Base-by-base conservation (phyloP, 2,888 invertebrate species). In the Corythucha ciliata region DNA sequence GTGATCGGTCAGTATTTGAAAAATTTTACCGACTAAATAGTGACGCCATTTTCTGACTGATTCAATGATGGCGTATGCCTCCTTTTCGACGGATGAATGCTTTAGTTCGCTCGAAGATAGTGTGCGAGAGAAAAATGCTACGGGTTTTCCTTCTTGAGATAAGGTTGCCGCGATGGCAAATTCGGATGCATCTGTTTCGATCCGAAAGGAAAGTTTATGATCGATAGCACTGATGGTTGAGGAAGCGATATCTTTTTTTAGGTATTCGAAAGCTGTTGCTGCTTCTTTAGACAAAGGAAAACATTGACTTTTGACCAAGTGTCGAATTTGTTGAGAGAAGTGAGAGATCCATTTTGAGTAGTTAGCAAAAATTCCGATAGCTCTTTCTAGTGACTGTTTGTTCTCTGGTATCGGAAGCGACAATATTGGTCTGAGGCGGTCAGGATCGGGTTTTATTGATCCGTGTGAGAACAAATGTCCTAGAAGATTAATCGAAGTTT, bases 71-170 rank as follows among this genome's bases (percentile, higher is more conserved):
- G n/a, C n/a, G n/a, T n/a, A n/a, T n/a, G n/a, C n/a, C 29, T 12
- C n/a, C 10, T 8, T 10, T 10, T 29, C 29, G 8, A 34, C 22
- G 10, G 37, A n/a, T 4, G 47, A 36, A 16, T 47, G 46, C 6
- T 12, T 32, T 29, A 10, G 18, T 14, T 50, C 50, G 4, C 32
- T 29, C 4, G 25, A 18, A 16, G 42, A 22, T 4, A 50, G 44
- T 12, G 44, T 42, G 14, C 50, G 33, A 18, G 44, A 50, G n/a
- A 44, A 44, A 44, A 44, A 44, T 3, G 44, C 50, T 8, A 49
- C 42, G 7, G 49, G 49, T 7, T 22, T 18, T 3, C 16, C 26
- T 4, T n/a, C 26, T 29, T 32, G 24, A 5, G 44, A 33, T 10
- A 50, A 12, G 18, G 34, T 50, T 4, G 44, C 34, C n/a, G 32